A percentile compares a stretch with the other conserved stretches of the same genome.
phyloP scores from a whole-genome alignment of 1,140 invertebrate genomes.

The Telenomus remus region DNA sequence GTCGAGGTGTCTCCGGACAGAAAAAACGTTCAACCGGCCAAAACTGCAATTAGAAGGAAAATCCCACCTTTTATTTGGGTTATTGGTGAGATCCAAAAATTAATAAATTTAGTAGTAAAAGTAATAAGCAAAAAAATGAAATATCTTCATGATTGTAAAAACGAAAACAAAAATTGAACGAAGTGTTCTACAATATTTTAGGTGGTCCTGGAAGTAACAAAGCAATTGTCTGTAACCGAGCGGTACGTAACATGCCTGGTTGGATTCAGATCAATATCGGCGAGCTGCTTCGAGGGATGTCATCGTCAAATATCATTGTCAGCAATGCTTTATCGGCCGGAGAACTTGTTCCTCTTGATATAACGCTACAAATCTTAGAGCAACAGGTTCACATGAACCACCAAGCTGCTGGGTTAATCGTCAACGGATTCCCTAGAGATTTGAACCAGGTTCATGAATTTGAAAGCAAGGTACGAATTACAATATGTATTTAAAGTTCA shows the following conservation, averaged over 20 bases:
- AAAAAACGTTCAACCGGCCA: constrained; percentile 57
- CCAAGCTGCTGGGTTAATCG: constrained; percentile 83
- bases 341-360: constrained; percentile 84
- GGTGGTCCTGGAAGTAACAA: constrained; percentile 89
- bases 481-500: background rate
- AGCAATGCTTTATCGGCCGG: constrained; percentile 85
- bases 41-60: constrained; percentile 66
- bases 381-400: constrained; percentile 77
- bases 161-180: background rate
- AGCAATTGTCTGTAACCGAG: constrained; percentile 81
- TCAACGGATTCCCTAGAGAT: constrained; percentile 93
- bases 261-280: constrained; percentile 88
- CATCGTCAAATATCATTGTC: constrained; percentile 77
- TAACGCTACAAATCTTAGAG: constrained; percentile 81
- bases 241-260: constrained; percentile 79
- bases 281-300: constrained; percentile 80
- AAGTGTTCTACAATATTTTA: constrained; percentile 39
- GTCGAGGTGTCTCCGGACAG: constrained; percentile 21
- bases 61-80: constrained; percentile 85
- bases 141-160: background rate
- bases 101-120: too few species aligned
- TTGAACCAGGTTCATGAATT: constrained; percentile 89
- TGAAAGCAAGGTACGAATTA: constrained; percentile 83
- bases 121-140: background rate
- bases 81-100: constrained; percentile 75